Percentiles rank a stretch among this genome's conserved stretches.
Evolutionary conservation across 2,888 invertebrate genomes (phyloP).

Genomic region (Oscheius sp.): DNA sequence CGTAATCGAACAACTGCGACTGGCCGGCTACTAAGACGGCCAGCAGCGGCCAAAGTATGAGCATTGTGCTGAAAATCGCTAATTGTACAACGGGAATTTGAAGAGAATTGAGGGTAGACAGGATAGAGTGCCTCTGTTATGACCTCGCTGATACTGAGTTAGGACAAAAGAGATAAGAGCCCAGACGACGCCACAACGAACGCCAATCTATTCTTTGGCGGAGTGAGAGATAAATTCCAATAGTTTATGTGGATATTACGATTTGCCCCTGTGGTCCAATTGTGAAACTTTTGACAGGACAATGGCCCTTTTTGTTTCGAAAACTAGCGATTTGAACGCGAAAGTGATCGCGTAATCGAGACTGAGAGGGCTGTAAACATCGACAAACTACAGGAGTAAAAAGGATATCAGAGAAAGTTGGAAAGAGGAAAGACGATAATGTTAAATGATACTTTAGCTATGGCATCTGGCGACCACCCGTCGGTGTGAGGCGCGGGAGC

Average conservation of each 20-base stretch:
- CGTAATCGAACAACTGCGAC: slow-evolving; percentile 37
- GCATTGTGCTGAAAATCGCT: slow-evolving; percentile 27
- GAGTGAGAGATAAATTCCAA: too few species aligned
- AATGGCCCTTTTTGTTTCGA: slow-evolving; percentile 2
- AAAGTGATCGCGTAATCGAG: slow-evolving; percentile 10
- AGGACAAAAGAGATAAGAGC: slow-evolving; percentile 30
- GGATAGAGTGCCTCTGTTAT: background rate
- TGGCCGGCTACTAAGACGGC: slow-evolving; percentile 26
- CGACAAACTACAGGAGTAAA: background rate
- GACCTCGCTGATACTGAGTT: slow-evolving; percentile 35
- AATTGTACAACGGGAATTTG: background rate
- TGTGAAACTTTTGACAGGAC: slow-evolving; percentile 3
- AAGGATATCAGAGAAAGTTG: background rate
- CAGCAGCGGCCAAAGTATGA: slow-evolving; percentile 30
- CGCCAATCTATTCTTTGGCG: slow-evolving; percentile 16
- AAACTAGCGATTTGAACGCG: slow-evolving; percentile 2
- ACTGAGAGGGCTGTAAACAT: background rate
- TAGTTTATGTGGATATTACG: background rate
- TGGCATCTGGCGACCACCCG: slow-evolving; percentile 32
- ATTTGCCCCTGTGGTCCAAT: background rate
- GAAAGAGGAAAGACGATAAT: slow-evolving; percentile 27
- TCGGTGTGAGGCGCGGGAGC: slow-evolving; percentile 31
- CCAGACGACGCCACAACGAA: slow-evolving; percentile 14
- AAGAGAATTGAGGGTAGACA: background rate
- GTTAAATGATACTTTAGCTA: slow-evolving; percentile 22